phyloP scores from a whole-genome alignment of 2,797 vertebrate species.

The Emys orbicularis region DNA sequence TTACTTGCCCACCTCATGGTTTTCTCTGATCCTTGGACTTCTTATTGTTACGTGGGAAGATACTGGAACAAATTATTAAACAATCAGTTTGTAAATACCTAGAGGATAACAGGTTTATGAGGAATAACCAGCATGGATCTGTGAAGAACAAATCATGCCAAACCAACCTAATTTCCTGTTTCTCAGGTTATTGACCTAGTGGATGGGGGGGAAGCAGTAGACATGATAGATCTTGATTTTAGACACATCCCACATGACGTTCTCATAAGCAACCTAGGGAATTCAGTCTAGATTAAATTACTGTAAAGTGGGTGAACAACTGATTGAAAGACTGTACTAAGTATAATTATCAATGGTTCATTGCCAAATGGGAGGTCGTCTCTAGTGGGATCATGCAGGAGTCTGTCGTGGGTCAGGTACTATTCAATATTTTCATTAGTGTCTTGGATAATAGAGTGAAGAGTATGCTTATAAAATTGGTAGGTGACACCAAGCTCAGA shows the following conservation, averaged over 20 bases:
- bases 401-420: background rate
- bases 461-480: background rate
- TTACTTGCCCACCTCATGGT: background rate
- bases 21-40: background rate
- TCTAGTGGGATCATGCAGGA: background rate
- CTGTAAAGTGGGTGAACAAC: background rate
- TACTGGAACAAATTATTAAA: background rate
- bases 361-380: background rate
- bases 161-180: background rate
- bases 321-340: background rate
- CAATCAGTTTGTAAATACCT: background rate
- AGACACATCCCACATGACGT: background rate
- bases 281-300: background rate
- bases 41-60: background rate
- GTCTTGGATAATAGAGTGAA: background rate
- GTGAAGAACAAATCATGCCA: background rate
- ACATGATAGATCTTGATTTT: background rate
- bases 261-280: background rate
- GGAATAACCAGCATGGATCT: background rate
- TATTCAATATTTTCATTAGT: background rate
- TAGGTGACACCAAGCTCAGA: background rate
- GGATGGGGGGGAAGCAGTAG: background rate
- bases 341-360: background rate
- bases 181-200: background rate
- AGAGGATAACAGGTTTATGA: background rate